Conservation (phyloP, 2,888 invertebrate species). For the Cosmopolites sordidus region DNA sequence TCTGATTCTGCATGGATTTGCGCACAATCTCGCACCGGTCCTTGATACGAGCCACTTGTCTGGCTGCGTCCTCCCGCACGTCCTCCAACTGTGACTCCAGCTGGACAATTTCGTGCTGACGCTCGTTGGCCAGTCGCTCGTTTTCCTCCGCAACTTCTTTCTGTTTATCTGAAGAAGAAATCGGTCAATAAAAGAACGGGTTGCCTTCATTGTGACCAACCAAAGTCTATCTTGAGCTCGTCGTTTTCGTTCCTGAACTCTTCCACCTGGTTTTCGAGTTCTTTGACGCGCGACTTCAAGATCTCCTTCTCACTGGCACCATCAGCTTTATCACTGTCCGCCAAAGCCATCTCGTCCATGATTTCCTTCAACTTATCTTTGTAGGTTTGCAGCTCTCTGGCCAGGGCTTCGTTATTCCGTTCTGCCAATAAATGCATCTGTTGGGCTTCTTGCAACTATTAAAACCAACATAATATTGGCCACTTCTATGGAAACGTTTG, state of each 20-base stretch:
- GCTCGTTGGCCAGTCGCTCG: slow-evolving; percentile 61
- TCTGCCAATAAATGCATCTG: slow-evolving; percentile 64
- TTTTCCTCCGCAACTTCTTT: slow-evolving; percentile 58
- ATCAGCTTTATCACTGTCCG: slow-evolving; percentile 44
- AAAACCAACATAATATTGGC: too few species aligned
- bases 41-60: slow-evolving; percentile 61
- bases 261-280: slow-evolving; percentile 35
- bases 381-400: slow-evolving; percentile 59
- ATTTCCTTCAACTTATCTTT: slow-evolving; percentile 50
- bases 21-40: slow-evolving; percentile 63
- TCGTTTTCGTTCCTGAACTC: slow-evolving; percentile 25
- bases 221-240: slow-evolving; percentile 43
- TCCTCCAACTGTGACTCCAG: slow-evolving; percentile 62
- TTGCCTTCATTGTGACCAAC: too few species aligned
- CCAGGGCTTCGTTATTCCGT: slow-evolving; percentile 61
- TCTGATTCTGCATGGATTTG: slow-evolving; percentile 58
- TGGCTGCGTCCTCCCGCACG: slow-evolving; percentile 63
- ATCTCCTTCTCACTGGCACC: slow-evolving; percentile 44
- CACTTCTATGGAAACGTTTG: too few species aligned
- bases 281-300: slow-evolving; percentile 42
- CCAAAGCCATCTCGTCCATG: slow-evolving; percentile 51
- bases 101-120: slow-evolving; percentile 64
- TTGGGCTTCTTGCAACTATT: slow-evolving; percentile 64
- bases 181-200: too few species aligned
- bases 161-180: slow-evolving; percentile 53